A percentile compares a stretch with the other conserved stretches of the same genome.
Evolutionary conservation across 1,140 invertebrate species (phyloP).

Genomic region (Drosophila ambigua): DNA sequence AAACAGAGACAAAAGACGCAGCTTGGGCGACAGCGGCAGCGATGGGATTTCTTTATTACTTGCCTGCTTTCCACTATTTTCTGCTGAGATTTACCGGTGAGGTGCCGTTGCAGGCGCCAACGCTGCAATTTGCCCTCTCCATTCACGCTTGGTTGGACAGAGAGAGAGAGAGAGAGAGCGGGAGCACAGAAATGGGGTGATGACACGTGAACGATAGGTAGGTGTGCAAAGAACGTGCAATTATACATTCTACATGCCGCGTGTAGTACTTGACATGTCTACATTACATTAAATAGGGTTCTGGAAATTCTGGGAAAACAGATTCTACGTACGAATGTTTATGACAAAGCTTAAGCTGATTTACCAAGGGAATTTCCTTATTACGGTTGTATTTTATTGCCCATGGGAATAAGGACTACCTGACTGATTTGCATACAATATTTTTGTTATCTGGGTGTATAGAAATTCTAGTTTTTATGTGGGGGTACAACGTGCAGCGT

Average conservation of each 20-base stretch:
- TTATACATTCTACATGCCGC: constrained; percentile 36
- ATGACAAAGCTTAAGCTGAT: no score
- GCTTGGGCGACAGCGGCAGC: constrained; percentile 5
- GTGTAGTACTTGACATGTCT: no score
- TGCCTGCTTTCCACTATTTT: constrained; percentile 42
- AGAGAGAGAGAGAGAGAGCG: constrained; percentile 8
- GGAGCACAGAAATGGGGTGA: constrained; percentile 7
- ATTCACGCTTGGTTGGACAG: constrained; percentile 37
- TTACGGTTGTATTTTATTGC: no score
- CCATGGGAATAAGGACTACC: no score
- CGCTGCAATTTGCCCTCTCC: constrained; percentile 34
- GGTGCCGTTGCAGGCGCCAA: constrained; percentile 21
- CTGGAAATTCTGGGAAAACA: no score
- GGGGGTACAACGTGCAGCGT: no score
- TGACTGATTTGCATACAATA: no score
- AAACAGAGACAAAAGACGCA: constrained; percentile 3
- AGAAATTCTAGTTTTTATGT: no score
- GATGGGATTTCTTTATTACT: constrained; percentile 41
- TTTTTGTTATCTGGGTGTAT: no score
- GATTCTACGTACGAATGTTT: no score
- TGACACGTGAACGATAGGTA: constrained; percentile 19
- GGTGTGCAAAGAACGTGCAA: constrained; percentile 23
- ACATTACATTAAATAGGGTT: no score
- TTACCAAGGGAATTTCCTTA: no score
- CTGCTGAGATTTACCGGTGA: constrained; percentile 8